Evolutionary conservation across 2,797 vertebrate species (phyloP).

Genomic region (Rachycentron canadum): DNA sequence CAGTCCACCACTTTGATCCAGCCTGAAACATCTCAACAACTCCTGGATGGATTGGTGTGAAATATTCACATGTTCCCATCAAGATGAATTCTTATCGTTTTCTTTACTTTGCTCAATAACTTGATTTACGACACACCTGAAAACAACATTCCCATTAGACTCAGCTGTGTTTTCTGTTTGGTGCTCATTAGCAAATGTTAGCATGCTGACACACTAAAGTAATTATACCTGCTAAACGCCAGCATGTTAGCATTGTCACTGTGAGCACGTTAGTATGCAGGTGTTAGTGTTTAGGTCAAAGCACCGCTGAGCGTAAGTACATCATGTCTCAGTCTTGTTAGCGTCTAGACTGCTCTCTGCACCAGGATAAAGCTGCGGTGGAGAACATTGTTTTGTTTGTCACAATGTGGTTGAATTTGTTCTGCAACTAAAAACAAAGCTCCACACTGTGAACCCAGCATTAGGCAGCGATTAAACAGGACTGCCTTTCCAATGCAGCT

Average conservation of each 20-base stretch:
- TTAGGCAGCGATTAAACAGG: conserved; percentile 33
- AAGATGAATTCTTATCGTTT: not conserved
- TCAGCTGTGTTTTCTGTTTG: not conserved
- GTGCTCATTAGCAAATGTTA: not conserved
- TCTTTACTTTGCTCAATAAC: not conserved
- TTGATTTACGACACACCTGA: not conserved
- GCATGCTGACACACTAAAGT: not conserved
- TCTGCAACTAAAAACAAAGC: conserved; percentile 38
- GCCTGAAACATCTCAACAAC: not conserved
- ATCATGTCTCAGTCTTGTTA: not conserved
- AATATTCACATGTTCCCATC: too few species aligned
- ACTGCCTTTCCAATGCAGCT: conserved; percentile 55
- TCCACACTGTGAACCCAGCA: conserved; percentile 25
- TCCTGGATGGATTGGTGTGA: too few species aligned
- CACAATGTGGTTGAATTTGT: conserved; percentile 22
- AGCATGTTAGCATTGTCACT: not conserved
- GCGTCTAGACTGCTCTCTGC: not conserved
- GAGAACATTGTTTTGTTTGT: conserved; percentile 24
- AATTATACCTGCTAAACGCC: not conserved
- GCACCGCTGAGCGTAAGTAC: not conserved
- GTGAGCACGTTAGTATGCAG: not conserved
- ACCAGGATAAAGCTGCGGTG: conserved; percentile 20
- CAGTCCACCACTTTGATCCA: not conserved
- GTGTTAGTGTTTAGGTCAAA: not conserved
- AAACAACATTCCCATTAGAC: not conserved